Percentiles rank a stretch among this genome's conserved stretches.
These are phyloP conservation scores for Castor canadensis DNA, from an alignment of 2,113 vertebrate species.

Conservation along the genomic window DNA sequence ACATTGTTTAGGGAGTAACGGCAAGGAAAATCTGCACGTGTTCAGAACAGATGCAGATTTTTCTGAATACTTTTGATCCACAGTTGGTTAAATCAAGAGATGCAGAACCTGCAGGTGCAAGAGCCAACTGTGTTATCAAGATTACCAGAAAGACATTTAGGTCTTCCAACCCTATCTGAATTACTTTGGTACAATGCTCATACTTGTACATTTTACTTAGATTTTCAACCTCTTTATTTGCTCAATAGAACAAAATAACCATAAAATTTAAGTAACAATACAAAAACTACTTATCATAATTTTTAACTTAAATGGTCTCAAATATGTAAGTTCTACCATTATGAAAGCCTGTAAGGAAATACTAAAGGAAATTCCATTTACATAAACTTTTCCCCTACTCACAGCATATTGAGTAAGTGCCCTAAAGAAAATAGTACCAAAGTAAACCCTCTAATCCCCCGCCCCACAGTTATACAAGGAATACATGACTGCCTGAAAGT, in stretches of 20 bases:
- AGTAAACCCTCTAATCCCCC: not conserved
- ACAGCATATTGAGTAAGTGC: not conserved
- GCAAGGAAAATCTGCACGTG: not conserved
- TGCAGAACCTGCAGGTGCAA: not conserved
- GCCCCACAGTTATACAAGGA: not conserved
- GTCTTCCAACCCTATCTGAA: not conserved
- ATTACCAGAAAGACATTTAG: not conserved
- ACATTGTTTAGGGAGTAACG: not conserved
- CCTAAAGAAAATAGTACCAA: not conserved
- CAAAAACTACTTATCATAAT: not conserved
- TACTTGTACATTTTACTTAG: not conserved
- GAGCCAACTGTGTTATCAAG: not conserved
- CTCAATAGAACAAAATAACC: not conserved
- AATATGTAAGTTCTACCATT: not conserved
- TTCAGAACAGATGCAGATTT: not conserved
- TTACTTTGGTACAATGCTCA: not conserved
- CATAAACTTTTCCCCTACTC: not conserved
- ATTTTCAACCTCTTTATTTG: not conserved
- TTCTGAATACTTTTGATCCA: not conserved
- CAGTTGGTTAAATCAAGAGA: not conserved
- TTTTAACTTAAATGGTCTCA: conserved; percentile 22
- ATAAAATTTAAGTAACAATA: conserved; percentile 23
- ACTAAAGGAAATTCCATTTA: not conserved
- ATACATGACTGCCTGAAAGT: not conserved
- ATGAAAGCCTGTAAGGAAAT: not conserved